These are phyloP conservation scores for Pyrgus malvae DNA, from an alignment of 2,888 invertebrate species.

Conservation along the genomic window DNA sequence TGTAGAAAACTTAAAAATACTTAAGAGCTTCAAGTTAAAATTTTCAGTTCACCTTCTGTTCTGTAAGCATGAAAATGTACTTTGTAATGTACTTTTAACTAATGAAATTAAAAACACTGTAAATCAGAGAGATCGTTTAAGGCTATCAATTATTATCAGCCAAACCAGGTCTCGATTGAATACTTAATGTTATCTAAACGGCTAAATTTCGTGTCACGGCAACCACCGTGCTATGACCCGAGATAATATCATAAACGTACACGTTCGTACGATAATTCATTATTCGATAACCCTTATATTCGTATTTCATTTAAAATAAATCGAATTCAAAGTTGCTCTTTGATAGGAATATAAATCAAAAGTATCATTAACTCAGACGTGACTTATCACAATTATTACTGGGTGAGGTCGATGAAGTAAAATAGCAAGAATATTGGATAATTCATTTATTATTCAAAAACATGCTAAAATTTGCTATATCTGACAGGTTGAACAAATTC, in stretches of 20 bases:
- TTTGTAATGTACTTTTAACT: no score
- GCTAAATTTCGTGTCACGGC: conserved; percentile 13
- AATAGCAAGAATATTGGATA: conserved; percentile 16
- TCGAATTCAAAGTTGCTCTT: conserved; percentile 10
- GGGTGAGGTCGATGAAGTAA: conserved; percentile 17
- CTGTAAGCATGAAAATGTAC: no score
- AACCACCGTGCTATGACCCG: conserved; percentile 5
- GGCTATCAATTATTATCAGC: background rate
- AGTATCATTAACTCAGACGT: conserved; percentile 10
- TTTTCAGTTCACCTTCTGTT: no score
- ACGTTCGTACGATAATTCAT: conserved; percentile 12
- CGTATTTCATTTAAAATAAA: conserved; percentile 15
- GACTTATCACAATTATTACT: conserved; percentile 15
- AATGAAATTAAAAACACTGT: no score
- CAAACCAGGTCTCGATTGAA: conserved; percentile 5
- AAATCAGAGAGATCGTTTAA: no score
- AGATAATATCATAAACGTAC: background rate
- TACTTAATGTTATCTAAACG: conserved; percentile 18
- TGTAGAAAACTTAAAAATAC: no score
- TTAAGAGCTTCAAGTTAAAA: no score
- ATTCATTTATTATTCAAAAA: conserved; percentile 24
- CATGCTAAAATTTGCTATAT: conserved; percentile 15
- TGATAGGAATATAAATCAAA: conserved; percentile 17
- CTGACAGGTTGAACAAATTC: conserved; percentile 4
- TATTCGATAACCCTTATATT: conserved; percentile 10